Conservation (phyloP, 1,140 invertebrate genomes). For the Eurosta solidaginis region DNA sequence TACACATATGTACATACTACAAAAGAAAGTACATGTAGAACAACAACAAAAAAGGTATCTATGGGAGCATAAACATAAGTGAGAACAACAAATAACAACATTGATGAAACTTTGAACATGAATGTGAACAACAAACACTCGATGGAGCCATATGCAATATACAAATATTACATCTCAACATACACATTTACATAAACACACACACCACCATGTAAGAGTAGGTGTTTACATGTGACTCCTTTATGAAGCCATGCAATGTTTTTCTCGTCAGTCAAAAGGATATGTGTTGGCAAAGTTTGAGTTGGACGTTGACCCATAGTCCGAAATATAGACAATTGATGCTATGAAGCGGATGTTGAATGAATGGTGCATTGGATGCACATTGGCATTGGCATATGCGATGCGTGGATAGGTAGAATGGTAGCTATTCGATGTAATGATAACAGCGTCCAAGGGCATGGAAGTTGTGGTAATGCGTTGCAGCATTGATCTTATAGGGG, state of each 20-base stretch:
- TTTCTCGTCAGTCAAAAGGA: neutral
- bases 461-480: too few species aligned
- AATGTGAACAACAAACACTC: conserved; percentile 1
- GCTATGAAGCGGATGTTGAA: neutral
- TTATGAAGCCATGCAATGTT: neutral
- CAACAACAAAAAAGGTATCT: neutral
- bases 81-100: conserved; percentile 24
- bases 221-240: neutral
- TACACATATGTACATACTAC: neutral
- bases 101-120: conserved; percentile 28
- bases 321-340: neutral
- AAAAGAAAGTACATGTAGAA: neutral
- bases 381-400: neutral
- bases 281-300: neutral
- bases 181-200: neutral
- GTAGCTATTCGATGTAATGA: neutral
- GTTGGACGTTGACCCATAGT: neutral
- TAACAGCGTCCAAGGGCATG: neutral
- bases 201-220: neutral
- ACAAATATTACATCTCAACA: too few species aligned
- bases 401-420: neutral
- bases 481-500: too few species aligned
- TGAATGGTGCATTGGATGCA: neutral
- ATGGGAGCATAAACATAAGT: neutral
- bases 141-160: neutral